Percentiles rank a stretch among this genome's conserved stretches.
Conservation (phyloP, 2,797 vertebrate genomes). For the Columba guinea region DNA sequence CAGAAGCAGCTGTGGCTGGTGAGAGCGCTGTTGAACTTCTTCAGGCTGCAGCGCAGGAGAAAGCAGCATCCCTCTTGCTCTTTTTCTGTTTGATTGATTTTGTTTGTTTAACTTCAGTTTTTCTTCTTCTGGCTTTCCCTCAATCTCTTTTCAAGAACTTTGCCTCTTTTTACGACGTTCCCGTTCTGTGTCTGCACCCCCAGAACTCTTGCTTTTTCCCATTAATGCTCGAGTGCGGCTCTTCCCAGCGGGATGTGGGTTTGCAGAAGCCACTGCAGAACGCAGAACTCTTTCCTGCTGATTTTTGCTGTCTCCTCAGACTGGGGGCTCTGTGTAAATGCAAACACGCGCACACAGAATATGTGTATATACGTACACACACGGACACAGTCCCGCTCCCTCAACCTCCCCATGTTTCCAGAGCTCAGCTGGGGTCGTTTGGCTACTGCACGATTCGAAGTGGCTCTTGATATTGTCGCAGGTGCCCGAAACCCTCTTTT, state of each 20-base stretch:
- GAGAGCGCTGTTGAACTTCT: neutral
- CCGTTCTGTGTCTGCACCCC: neutral
- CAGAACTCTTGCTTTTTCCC: neutral
- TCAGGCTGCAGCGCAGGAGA: neutral
- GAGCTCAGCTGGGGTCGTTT: neutral
- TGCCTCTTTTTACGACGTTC: neutral
- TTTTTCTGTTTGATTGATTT: too few species aligned
- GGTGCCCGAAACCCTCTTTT: neutral
- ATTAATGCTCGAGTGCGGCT: accelerated
- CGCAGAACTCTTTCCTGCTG: neutral
- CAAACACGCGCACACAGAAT: too few species aligned
- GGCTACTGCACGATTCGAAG: accelerated
- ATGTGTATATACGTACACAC: too few species aligned
- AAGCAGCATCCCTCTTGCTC: neutral
- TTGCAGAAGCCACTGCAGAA: neutral
- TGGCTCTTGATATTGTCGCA: accelerated
- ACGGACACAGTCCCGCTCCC: too few species aligned
- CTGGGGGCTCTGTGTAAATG: neutral
- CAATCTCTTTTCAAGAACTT: neutral
- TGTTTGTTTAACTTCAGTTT: too few species aligned
- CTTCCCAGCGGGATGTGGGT: neutral
- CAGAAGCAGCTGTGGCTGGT: neutral
- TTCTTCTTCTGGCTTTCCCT: neutral
- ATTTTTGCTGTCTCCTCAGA: neutral
- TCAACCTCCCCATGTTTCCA: neutral